These are phyloP conservation scores for Cetoscarus ocellatus DNA, from an alignment of 2,797 vertebrate genomes.

Conservation along the genomic window DNA sequence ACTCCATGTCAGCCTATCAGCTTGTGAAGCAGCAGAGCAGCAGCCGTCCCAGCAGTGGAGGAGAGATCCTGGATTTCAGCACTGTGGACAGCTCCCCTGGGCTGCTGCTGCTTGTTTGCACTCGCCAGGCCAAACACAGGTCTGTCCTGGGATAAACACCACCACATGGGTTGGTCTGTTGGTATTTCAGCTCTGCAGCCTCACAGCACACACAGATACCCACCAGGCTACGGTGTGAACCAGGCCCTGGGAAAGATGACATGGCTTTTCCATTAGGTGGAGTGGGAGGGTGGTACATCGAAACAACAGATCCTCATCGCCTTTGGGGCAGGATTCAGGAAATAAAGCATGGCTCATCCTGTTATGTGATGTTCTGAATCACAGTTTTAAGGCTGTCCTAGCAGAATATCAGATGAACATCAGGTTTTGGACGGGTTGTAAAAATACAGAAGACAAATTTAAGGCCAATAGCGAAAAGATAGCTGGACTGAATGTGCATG, in stretches of 20 bases:
- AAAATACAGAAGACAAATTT: not conserved
- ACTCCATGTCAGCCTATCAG: not conserved
- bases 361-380: not conserved
- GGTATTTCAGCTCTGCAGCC: conserved; percentile 6
- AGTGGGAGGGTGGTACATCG: not conserved
- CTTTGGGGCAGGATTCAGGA: not conserved
- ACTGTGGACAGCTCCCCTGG: conserved; percentile 65
- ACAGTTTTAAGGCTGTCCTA: not conserved
- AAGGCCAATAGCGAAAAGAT: not conserved
- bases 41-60: conserved; percentile 8
- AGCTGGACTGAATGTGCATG: no score
- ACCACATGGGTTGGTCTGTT: conserved; percentile 8
- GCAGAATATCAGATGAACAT: not conserved
- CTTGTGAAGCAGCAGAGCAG: not conserved
- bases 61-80: conserved; percentile 51
- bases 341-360: not conserved
- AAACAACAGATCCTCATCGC: conserved; percentile 32
- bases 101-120: conserved; percentile 55
- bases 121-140: conserved; percentile 42
- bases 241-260: conserved; percentile 25
- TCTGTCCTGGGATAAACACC: conserved; percentile 39
- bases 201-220: not conserved
- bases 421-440: not conserved
- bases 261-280: conserved; percentile 63
- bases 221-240: not conserved